Conservation (phyloP, 2,797 vertebrate genomes). For the Danio albolineatus region DNA sequence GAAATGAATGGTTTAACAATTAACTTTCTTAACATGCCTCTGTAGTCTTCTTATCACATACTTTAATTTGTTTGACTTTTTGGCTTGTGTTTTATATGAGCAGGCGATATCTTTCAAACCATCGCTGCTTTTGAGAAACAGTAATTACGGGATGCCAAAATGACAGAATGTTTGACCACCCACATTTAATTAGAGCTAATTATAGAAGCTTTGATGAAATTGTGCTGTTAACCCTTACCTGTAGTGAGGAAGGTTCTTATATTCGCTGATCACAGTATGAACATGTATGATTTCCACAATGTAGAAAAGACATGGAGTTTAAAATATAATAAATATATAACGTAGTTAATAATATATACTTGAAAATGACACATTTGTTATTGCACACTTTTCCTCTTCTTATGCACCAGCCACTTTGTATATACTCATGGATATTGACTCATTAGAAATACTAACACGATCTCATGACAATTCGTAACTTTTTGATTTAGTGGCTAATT, state of each 20-base stretch:
- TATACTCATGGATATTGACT: too few species aligned
- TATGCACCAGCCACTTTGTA: too few species aligned
- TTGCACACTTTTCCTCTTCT: too few species aligned
- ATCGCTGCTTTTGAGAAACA: constrained; percentile 21
- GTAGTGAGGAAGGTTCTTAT: background rate
- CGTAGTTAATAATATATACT: too few species aligned
- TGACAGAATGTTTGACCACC: background rate
- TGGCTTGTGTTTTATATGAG: constrained; percentile 23
- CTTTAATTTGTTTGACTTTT: background rate
- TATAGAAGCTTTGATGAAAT: constrained; percentile 22
- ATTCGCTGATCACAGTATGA: background rate
- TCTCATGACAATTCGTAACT: too few species aligned
- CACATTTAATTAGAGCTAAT: constrained; percentile 27
- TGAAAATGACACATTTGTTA: too few species aligned
- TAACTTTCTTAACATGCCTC: too few species aligned
- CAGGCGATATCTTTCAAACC: constrained; percentile 20
- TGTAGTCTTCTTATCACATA: background rate
- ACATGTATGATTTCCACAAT: background rate
- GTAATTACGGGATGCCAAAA: constrained; percentile 35
- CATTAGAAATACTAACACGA: too few species aligned
- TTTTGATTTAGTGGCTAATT: too few species aligned
- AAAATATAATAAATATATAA: too few species aligned
- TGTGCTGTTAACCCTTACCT: background rate
- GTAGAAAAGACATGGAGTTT: too few species aligned
- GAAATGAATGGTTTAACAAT: too few species aligned